Evolutionary conservation across 2,888 invertebrate species (phyloP), one percentile per base, ranked within the genome.

Genomic region (Tenthredo distinguenda): DNA sequence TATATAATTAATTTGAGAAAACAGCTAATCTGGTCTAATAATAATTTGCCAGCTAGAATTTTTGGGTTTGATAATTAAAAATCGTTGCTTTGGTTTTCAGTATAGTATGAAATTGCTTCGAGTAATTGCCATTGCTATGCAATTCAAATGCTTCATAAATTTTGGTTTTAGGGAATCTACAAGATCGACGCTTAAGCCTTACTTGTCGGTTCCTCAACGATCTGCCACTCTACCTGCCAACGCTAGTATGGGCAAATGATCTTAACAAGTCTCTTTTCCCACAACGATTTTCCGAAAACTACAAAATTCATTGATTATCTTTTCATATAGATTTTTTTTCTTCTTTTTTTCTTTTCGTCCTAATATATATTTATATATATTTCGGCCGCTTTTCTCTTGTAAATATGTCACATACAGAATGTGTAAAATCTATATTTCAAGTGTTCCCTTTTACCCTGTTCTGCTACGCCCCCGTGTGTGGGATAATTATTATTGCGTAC

Each of bases 201-300:
- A 96, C 93, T 94, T 96, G 94, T 96, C 96, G 93, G 95, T 95
- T 89, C 95, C 96, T 94, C 98, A 97, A 95, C 96, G 97, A 94
- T 98, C 98, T 92, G 97, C 98, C 88, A 98, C 98, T 90, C 95
- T 98, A 94, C 98, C 98, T 92, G 97, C 97, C 92, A 97, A 97
- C 94, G 96, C 97, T 90, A 95, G 97, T 93, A 96, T 95, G 94
- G 95, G 96, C 87, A 94, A 94, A 91, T 94, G 93, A 94, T 90
- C 89, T 88, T 88, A 86, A 86, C 84, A 5, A 40, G 72, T 65
- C 15, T 84, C 15, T 68, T 68, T 68, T 68, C 34, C 58, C 21
- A 62, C 58, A 50, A 81, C 58, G 40, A 74, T 15, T 43, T 71
- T 3, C 6, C 71, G 55, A 31, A 50, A 77, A 77, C 55, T 18